Evolutionary conservation across 1,140 invertebrate genomes (phyloP).

Genomic region (Leptopilina boulardi): DNA sequence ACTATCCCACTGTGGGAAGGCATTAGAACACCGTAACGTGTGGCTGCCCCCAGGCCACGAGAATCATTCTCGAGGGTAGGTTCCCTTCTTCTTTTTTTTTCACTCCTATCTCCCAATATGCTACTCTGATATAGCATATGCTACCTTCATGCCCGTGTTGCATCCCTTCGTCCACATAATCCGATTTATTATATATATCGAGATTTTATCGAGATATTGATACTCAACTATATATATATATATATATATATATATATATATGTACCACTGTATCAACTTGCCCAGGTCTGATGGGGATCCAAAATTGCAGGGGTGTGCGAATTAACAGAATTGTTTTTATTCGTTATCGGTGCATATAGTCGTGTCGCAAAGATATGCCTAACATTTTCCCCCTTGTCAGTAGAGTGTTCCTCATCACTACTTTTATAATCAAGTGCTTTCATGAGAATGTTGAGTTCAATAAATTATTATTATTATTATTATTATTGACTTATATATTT

Average conservation of each 20-base stretch:
- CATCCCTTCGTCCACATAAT: slow-evolving; percentile 51
- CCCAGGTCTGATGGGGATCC: slow-evolving; percentile 40
- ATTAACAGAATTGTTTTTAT: slow-evolving; percentile 55
- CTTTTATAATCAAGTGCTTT: slow-evolving; percentile 8
- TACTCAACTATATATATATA: slow-evolving; percentile 33
- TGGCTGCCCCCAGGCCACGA: slow-evolving; percentile 40
- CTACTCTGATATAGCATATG: slow-evolving; percentile 47
- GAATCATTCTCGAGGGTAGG: slow-evolving; percentile 54
- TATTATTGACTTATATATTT: too few species aligned
- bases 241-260: too few species aligned
- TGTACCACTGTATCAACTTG: slow-evolving; percentile 35
- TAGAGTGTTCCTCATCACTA: neutral
- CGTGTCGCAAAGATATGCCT: slow-evolving; percentile 46
- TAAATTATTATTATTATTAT: neutral
- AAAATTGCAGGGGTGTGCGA: slow-evolving; percentile 54
- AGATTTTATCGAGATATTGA: slow-evolving; percentile 60
- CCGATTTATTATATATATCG: slow-evolving; percentile 60
- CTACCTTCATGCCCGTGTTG: slow-evolving; percentile 53
- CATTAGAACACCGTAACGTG: slow-evolving; percentile 41
- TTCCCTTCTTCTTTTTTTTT: slow-evolving; percentile 32
- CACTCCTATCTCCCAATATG: slow-evolving; percentile 50
- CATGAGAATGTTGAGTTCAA: slow-evolving; percentile 13
- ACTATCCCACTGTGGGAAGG: slow-evolving; percentile 66
- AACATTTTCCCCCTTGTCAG: slow-evolving; percentile 30
- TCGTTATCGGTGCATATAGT: slow-evolving; percentile 19